phyloP scores from a whole-genome alignment of 2,113 vertebrate species.

The Oplegnathus fasciatus region DNA sequence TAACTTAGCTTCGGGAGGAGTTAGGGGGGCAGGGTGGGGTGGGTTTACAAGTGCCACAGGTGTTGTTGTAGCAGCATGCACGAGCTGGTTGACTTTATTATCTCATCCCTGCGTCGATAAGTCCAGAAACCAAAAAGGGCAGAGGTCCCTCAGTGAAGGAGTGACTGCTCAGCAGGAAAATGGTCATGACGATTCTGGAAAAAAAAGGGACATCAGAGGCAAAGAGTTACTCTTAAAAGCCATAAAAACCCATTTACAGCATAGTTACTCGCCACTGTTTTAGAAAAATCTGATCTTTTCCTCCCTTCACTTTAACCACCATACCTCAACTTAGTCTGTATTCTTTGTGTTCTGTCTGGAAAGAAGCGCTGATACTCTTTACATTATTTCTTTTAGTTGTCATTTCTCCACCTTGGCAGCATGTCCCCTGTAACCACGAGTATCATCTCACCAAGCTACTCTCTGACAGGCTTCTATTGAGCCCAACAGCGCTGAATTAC shows the following conservation, averaged over 20 bases:
- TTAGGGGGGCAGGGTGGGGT: not conserved
- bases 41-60: constrained; percentile 73
- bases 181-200: constrained; percentile 75
- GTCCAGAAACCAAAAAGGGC: constrained; percentile 55
- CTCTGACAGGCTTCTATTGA: not conserved
- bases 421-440: not conserved
- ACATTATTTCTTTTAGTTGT: not conserved
- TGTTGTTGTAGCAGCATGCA: constrained; percentile 73
- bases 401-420: constrained; percentile 14
- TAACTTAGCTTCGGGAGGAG: constrained; percentile 26
- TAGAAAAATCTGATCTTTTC: not conserved
- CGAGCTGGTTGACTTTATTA: constrained; percentile 74
- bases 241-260: not conserved
- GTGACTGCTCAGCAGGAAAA: constrained; percentile 55
- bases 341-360: not conserved
- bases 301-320: not conserved
- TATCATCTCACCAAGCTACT: not conserved
- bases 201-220: constrained; percentile 16
- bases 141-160: constrained; percentile 57
- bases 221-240: not conserved
- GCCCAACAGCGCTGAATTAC: constrained; percentile 8
- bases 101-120: constrained; percentile 79
- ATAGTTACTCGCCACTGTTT: not conserved
- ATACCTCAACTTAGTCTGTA: not conserved
- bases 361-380: not conserved